A percentile compares a stretch with the other conserved stretches of the same genome.
phyloP scores from a whole-genome alignment of 2,888 invertebrate genomes.

The Theretra japonica region DNA sequence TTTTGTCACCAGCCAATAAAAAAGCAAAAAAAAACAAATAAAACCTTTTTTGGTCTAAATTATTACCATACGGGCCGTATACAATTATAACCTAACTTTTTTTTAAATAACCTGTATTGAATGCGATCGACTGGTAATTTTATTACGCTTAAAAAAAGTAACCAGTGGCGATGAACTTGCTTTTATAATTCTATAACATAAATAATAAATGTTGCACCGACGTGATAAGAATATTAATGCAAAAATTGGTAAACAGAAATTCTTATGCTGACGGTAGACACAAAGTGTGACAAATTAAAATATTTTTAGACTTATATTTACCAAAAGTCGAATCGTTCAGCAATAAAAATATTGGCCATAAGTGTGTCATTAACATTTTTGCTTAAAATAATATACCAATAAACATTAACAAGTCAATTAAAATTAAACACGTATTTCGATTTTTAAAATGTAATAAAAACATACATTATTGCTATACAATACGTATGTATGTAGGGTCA shows the following conservation, averaged over 20 bases:
- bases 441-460: not conserved
- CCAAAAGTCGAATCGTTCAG: too few relatives aligned
- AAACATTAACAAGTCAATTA: not conserved
- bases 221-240: too few relatives aligned
- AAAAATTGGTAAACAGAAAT: too few relatives aligned
- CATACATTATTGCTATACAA: constrained; percentile 14
- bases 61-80: not conserved
- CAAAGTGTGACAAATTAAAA: too few relatives aligned
- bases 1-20: not conserved
- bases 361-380: not conserved
- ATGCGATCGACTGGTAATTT: too few relatives aligned
- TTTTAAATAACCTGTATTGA: not conserved
- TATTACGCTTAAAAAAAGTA: too few relatives aligned
- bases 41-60: not conserved
- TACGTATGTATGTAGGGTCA: constrained; percentile 36
- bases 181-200: too few relatives aligned
- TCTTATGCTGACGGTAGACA: too few relatives aligned
- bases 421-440: constrained; percentile 8
- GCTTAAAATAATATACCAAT: not conserved
- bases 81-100: too few relatives aligned
- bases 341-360: not conserved
- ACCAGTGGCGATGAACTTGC: too few relatives aligned
- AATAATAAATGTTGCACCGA: too few relatives aligned
- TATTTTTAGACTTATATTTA: too few relatives aligned
- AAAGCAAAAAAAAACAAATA: not conserved